Base-by-base conservation (phyloP, 2,113 vertebrate genomes). In the Melanerpes formicivorus region DNA sequence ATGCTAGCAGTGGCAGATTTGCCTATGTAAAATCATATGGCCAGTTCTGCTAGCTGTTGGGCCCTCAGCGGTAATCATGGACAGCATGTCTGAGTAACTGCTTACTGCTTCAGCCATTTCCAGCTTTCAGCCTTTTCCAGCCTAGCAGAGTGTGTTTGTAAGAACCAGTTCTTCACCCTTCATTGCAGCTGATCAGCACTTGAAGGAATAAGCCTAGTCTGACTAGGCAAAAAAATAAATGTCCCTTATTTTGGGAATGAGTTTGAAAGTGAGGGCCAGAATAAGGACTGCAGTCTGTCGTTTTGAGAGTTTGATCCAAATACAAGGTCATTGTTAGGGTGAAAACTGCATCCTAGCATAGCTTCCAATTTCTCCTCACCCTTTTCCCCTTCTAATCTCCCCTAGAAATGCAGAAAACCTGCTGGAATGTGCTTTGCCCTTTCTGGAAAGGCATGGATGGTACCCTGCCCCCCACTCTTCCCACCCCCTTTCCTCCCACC, bases 361-460 rank as follows among this genome's bases (percentile, higher is more conserved):
- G 55, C 5, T 54, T 77, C 26, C 3, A 3, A 87, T 69, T 74
- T 81, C 72, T 81, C 58, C 69, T 70, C 80, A 56, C 34, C 64
- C n/a, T 62, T 46, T 92, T 73, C 17, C 70, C 70, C 30, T 88
- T 88, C 56, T 58, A 70, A 76, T 73, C 52, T 79, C n/a, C 73
- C 87, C 18, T 9, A 95, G 87, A 94, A 91, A 87, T 70, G 48
- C 89, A 84, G 76, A 85, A 56, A 90, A 87, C 65, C 84, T 1
- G 11, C 83, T 92, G 80, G 87, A 96, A 96, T 97, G 96, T 88
- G 88, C 97, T 97, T 97, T 90, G 91, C 91, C 89, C 69, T 97
- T 97, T 95, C 95, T 96, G 97, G 95, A 98, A 92, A 96, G 82
- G 84, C 93, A 95, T 97, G 93, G 95, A 96, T 76, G 48, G 66